phyloP scores from a whole-genome alignment of 1,140 invertebrate genomes.

The Hylyphantes graminicola region DNA sequence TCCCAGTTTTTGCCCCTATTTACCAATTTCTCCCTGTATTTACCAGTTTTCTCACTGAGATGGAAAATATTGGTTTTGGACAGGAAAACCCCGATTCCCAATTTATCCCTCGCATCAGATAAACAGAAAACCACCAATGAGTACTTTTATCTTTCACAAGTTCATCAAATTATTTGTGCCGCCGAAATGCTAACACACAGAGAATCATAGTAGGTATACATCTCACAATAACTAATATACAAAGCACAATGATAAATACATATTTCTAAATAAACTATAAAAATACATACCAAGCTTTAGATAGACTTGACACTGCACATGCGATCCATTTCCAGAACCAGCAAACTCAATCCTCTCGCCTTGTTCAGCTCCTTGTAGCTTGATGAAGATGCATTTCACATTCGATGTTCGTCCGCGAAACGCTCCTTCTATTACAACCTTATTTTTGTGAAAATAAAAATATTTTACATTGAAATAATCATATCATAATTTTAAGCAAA shows the following conservation, averaged over 20 bases:
- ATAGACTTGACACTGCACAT: constrained; percentile 9
- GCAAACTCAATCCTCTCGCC: constrained; percentile 23
- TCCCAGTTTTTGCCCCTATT: too few species aligned
- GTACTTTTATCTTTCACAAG: too few species aligned
- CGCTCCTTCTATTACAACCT: constrained; percentile 43
- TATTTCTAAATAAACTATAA: not conserved
- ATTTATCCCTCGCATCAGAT: too few species aligned
- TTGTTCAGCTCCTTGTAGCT: not conserved
- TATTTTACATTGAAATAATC: not conserved
- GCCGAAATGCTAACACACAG: too few species aligned
- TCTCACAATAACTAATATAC: not conserved
- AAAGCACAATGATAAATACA: not conserved
- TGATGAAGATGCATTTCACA: constrained; percentile 41
- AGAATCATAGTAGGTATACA: too few species aligned
- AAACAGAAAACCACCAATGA: too few species aligned
- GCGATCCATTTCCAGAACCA: constrained; percentile 29
- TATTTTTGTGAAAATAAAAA: constrained; percentile 1
- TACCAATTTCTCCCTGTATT: too few species aligned
- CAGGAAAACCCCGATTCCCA: too few species aligned
- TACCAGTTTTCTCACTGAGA: too few species aligned
- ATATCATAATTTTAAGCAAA: not conserved
- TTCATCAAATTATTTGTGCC: too few species aligned
- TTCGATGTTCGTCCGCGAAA: constrained; percentile 38
- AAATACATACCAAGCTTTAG: constrained; percentile 31
- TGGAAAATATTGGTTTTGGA: too few species aligned